phyloP scores from a whole-genome alignment of 2,797 vertebrate genomes.

The Sebastes iracundus region DNA sequence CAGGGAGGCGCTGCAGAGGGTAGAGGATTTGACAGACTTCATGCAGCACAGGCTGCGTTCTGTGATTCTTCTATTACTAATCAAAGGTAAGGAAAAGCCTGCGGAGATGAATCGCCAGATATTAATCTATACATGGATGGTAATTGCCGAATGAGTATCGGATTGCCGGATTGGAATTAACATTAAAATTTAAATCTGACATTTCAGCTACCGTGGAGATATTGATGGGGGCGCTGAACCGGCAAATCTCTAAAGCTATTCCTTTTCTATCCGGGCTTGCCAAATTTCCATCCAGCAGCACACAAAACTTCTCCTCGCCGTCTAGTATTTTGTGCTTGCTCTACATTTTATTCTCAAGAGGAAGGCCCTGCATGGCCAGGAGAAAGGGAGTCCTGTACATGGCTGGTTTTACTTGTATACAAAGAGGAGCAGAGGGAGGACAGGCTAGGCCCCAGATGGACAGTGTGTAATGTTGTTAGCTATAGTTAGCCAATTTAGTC shows the following conservation, averaged over 20 bases:
- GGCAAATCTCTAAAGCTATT: slow-evolving; percentile 36
- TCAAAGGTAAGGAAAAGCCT: slow-evolving; percentile 25
- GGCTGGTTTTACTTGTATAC: slow-evolving; percentile 66
- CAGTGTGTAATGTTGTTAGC: slow-evolving; percentile 84
- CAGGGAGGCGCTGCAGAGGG: slow-evolving; percentile 50
- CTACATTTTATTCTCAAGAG: slow-evolving; percentile 44
- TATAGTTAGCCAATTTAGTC: slow-evolving; percentile 82
- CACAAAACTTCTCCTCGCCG: slow-evolving; percentile 16
- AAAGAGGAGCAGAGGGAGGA: slow-evolving; percentile 73
- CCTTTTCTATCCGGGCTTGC: slow-evolving; percentile 12
- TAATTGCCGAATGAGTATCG: slow-evolving; percentile 27
- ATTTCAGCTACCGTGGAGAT: slow-evolving; percentile 40
- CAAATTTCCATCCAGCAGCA: slow-evolving; percentile 27
- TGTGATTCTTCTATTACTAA: slow-evolving; percentile 26
- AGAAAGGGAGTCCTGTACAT: slow-evolving; percentile 59
- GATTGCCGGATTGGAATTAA: slow-evolving; percentile 17
- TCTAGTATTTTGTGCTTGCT: slow-evolving; percentile 22
- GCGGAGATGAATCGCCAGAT: slow-evolving; percentile 6
- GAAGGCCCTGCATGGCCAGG: slow-evolving; percentile 7
- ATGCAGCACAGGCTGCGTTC: slow-evolving; percentile 13
- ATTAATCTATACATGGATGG: slow-evolving; percentile 19
- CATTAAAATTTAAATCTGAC: slow-evolving; percentile 40
- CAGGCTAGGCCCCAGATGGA: slow-evolving; percentile 81
- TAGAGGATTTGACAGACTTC: slow-evolving; percentile 49
- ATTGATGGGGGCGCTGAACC: slow-evolving; percentile 31